Evolutionary conservation across 53 echinoderm and acorn worm genomes (phyloP).

Genomic region (Zoroaster sp.): DNA sequence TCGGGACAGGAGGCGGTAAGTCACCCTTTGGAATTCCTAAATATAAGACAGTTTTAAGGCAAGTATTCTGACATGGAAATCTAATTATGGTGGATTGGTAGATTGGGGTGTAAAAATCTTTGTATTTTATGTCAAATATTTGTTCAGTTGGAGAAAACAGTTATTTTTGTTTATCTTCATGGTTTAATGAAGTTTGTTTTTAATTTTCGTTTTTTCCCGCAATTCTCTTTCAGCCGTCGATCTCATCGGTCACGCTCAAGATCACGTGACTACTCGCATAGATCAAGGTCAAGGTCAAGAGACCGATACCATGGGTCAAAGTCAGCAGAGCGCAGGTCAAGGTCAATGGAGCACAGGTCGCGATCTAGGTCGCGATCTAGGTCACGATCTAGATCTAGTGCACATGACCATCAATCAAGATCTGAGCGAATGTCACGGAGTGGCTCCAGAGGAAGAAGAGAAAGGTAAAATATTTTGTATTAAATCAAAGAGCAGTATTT

Average conservation of each 20-base stretch:
- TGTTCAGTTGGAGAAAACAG: background rate
- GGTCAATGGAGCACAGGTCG: background rate
- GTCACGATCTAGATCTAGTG: background rate
- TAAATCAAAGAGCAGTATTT: too few relatives aligned
- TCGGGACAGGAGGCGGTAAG: slow-evolving; percentile 6
- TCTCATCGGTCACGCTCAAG: slow-evolving; percentile 18
- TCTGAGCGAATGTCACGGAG: too few relatives aligned
- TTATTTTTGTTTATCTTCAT: background rate
- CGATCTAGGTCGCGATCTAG: background rate
- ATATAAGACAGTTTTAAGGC: too few relatives aligned
- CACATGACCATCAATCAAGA: background rate
- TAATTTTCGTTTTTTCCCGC: background rate
- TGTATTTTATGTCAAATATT: too few relatives aligned
- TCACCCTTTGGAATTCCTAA: too few relatives aligned
- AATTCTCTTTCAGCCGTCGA: background rate
- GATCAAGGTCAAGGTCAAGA: background rate
- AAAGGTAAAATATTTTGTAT: background rate
- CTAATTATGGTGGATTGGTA: too few relatives aligned
- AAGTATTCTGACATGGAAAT: too few relatives aligned
- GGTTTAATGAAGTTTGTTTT: background rate
- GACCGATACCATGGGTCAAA: background rate
- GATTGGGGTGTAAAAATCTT: too few relatives aligned
- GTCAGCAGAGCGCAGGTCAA: background rate
- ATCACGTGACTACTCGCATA: background rate
- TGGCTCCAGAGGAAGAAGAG: background rate